Evolutionary conservation across 2,888 invertebrate species (phyloP).

Genomic region (Campopleginae sp.): DNA sequence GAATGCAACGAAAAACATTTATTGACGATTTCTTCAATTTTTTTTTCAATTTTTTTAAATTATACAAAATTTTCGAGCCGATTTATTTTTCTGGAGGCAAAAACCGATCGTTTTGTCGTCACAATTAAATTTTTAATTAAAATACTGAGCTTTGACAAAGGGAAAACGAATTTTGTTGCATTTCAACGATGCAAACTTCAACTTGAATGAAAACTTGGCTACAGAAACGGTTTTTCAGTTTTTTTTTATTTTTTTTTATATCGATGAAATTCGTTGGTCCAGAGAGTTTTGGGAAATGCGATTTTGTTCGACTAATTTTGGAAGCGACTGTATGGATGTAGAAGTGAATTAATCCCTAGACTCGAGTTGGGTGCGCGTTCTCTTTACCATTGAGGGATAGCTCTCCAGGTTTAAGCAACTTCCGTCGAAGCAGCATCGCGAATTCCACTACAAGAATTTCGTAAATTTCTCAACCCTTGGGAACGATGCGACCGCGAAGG

Average conservation of each 20-base stretch:
- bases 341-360: conserved; percentile 32
- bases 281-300: neutral
- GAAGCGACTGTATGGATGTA: neutral
- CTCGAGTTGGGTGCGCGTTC: neutral
- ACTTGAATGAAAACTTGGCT: too few species aligned
- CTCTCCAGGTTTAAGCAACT: conserved; percentile 38
- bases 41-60: neutral
- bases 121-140: too few species aligned
- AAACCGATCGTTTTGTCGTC: too few species aligned
- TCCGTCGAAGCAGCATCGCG: conserved; percentile 34
- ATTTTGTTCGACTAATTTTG: neutral
- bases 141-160: too few species aligned
- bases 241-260: neutral
- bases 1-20: too few species aligned
- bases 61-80: too few species aligned
- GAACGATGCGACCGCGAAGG: neutral
- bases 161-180: too few species aligned
- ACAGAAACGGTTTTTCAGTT: too few species aligned
- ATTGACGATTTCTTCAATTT: too few species aligned
- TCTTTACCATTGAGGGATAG: conserved; percentile 37
- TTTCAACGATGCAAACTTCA: too few species aligned
- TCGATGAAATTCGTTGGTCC: neutral
- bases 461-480: conserved; percentile 33
- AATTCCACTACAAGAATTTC: conserved; percentile 58
- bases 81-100: too few species aligned